Evolutionary conservation across 2,888 invertebrate genomes (phyloP).

Genomic region (Cheilosia soror): DNA sequence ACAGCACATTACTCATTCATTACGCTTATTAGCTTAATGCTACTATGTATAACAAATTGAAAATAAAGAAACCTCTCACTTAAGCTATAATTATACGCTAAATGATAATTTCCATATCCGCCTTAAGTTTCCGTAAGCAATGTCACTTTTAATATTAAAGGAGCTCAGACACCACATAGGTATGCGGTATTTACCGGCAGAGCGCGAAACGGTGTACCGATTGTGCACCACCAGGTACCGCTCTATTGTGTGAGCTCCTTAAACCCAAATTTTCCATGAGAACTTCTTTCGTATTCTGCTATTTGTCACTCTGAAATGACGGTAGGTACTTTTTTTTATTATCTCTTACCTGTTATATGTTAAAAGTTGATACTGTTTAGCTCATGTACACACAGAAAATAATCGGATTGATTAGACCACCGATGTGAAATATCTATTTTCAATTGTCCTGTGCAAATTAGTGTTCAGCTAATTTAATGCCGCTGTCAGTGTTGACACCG

Average conservation of each 20-base stretch:
- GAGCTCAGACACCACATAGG: too few species aligned
- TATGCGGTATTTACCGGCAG: too few species aligned
- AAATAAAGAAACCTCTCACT: background rate
- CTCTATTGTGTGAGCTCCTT: too few species aligned
- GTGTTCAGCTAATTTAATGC: constrained; percentile 20
- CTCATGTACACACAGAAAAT: constrained; percentile 10
- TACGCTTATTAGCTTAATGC: background rate
- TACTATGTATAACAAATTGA: background rate
- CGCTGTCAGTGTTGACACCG: constrained; percentile 31
- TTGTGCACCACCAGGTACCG: too few species aligned
- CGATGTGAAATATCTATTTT: constrained; percentile 15
- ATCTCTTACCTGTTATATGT: background rate
- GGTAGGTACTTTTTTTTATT: background rate
- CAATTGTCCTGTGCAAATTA: constrained; percentile 26
- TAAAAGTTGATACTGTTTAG: constrained; percentile 14
- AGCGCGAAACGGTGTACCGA: too few species aligned
- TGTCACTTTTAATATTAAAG: background rate
- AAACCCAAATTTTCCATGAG: background rate
- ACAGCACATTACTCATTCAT: constrained; percentile 17
- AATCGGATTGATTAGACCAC: constrained; percentile 25
- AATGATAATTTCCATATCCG: background rate
- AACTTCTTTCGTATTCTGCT: background rate
- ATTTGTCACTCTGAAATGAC: constrained; percentile 14
- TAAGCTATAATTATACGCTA: background rate
- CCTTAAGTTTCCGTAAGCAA: background rate